Percentiles rank a stretch among this genome's conserved stretches.
Evolutionary conservation across 2,113 vertebrate species (phyloP).

Genomic region (Oryzias melastigma): DNA sequence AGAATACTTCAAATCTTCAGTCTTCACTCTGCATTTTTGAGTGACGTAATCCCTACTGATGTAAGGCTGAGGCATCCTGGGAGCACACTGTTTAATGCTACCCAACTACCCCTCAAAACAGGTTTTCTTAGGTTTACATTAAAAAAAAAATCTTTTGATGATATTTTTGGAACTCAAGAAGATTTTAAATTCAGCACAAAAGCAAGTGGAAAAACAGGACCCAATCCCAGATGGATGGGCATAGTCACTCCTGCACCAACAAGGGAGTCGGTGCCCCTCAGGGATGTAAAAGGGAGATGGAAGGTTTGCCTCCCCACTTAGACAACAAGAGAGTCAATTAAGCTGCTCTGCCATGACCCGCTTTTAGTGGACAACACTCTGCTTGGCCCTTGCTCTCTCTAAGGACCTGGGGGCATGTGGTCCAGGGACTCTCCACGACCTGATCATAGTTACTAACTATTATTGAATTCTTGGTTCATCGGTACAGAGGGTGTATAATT

Average conservation of each 20-base stretch:
- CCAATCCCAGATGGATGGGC: slow-evolving; percentile 25
- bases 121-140: slow-evolving; percentile 5
- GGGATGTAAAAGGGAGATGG: slow-evolving; percentile 51
- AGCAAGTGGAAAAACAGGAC: slow-evolving; percentile 14
- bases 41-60: slow-evolving; percentile 64
- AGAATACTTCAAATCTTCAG: background rate
- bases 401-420: slow-evolving; percentile 31
- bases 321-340: slow-evolving; percentile 72
- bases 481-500: slow-evolving; percentile 32
- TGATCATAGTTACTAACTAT: slow-evolving; percentile 25
- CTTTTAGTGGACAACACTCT: slow-evolving; percentile 47
- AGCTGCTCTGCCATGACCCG: slow-evolving; percentile 64
- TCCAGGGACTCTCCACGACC: slow-evolving; percentile 29
- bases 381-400: slow-evolving; percentile 37
- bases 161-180: slow-evolving; percentile 14
- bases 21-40: slow-evolving; percentile 24
- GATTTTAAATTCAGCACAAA: slow-evolving; percentile 22
- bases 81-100: slow-evolving; percentile 12
- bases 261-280: slow-evolving; percentile 35
- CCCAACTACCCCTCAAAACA: slow-evolving; percentile 1
- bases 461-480: slow-evolving; percentile 54
- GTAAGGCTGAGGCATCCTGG: slow-evolving; percentile 60
- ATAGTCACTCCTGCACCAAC: slow-evolving; percentile 32
- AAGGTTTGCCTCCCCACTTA: slow-evolving; percentile 51
- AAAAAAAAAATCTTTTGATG: background rate